Conservation (phyloP, 2,113 vertebrate species). For the Pipa parva region DNA sequence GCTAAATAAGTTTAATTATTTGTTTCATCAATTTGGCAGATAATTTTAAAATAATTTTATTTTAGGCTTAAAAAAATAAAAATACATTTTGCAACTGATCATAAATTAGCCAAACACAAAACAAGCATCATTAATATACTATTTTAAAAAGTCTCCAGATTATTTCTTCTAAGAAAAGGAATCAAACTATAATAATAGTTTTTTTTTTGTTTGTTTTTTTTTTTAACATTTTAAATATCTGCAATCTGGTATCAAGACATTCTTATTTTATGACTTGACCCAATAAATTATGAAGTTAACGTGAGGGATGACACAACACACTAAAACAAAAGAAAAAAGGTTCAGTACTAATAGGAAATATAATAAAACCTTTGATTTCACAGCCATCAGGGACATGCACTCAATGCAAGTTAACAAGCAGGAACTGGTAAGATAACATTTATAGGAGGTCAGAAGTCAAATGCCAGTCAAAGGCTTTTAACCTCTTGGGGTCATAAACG, state of each 20-base stretch:
- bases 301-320: constrained; percentile 47
- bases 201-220: background rate
- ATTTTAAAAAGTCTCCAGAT: no score
- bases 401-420: constrained; percentile 82
- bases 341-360: constrained; percentile 66
- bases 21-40: no score
- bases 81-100: no score
- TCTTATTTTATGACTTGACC: constrained; percentile 46
- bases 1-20: no score
- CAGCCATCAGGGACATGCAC: constrained; percentile 75
- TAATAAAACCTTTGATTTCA: constrained; percentile 68
- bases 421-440: constrained; percentile 87
- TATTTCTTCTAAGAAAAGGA: background rate
- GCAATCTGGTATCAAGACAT: constrained; percentile 30
- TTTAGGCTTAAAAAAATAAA: no score
- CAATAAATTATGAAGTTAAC: constrained; percentile 54
- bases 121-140: no score
- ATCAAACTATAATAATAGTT: no score
- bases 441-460: constrained; percentile 91
- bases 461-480: constrained; percentile 88
- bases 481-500: constrained; percentile 87
- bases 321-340: constrained; percentile 57
- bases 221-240: background rate
- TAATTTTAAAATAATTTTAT: no score
- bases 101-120: no score